A percentile compares a stretch with the other conserved stretches of the same genome.
These are phyloP conservation scores for Bombus polaris DNA, from an alignment of 1,140 invertebrate species.

Conservation along the genomic window DNA sequence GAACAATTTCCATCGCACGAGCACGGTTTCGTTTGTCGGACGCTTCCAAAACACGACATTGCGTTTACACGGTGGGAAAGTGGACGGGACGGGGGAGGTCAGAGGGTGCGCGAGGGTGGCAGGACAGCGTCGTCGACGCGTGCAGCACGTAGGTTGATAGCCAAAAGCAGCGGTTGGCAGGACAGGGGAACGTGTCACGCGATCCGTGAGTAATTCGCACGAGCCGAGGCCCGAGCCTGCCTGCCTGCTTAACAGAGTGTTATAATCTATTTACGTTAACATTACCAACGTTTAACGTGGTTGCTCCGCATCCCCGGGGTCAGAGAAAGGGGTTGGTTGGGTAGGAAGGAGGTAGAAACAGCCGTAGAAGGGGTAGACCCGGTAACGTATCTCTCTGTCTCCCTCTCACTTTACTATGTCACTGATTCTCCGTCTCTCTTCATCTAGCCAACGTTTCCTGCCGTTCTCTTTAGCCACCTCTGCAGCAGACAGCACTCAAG, in stretches of 20 bases:
- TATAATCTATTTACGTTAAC: constrained; percentile 84
- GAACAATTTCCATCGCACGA: constrained; percentile 38
- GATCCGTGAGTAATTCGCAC: constrained; percentile 83
- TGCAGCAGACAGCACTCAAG: constrained; percentile 83
- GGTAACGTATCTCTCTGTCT: constrained; percentile 1
- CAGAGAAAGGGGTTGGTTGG: constrained; percentile 72
- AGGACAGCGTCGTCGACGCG: constrained; percentile 76
- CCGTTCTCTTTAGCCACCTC: constrained; percentile 66
- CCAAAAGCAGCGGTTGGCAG: constrained; percentile 81
- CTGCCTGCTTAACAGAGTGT: constrained; percentile 83
- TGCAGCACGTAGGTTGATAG: constrained; percentile 78
- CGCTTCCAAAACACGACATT: constrained; percentile 68
- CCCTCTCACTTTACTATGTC: constrained; percentile 20
- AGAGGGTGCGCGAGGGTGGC: constrained; percentile 25
- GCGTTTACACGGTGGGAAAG: constrained; percentile 64
- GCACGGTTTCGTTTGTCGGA: constrained; percentile 59
- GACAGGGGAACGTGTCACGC: constrained; percentile 82
- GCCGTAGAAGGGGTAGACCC: constrained; percentile 43
- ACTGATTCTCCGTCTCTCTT: not conserved
- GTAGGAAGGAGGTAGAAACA: constrained; percentile 57
- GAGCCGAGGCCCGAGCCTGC: constrained; percentile 76
- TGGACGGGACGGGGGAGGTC: constrained; percentile 29
- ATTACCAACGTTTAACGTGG: constrained; percentile 83
- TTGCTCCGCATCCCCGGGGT: constrained; percentile 75
- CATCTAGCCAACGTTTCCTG: not conserved